Evolutionary conservation across 2,888 invertebrate species (phyloP).

Genomic region (Orthosia incerta): DNA sequence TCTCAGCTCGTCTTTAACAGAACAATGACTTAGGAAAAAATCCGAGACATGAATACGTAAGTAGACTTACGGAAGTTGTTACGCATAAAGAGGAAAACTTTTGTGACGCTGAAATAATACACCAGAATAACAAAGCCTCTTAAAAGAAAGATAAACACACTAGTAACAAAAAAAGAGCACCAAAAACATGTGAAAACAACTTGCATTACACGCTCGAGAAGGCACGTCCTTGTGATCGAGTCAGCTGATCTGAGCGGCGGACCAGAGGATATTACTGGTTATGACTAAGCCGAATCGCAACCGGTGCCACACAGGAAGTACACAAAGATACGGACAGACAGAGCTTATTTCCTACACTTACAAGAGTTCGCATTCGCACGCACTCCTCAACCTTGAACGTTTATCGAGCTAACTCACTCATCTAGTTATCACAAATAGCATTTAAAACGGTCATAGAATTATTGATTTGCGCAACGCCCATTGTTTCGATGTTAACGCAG

Average conservation of each 20-base stretch:
- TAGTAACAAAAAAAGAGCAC: constrained; percentile 48
- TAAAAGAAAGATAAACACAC: constrained; percentile 45
- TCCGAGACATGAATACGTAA: constrained; percentile 41
- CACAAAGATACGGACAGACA: constrained; percentile 63
- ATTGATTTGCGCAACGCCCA: constrained; percentile 50
- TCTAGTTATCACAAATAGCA: constrained; percentile 47
- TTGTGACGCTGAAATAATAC: constrained; percentile 24
- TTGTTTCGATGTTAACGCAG: constrained; percentile 55
- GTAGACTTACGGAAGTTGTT: constrained; percentile 32
- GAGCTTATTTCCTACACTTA: constrained; percentile 79
- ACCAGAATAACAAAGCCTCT: constrained; percentile 7
- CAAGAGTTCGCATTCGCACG: constrained; percentile 75
- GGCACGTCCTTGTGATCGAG: constrained; percentile 72
- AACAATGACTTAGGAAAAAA: constrained; percentile 49
- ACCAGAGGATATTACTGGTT: constrained; percentile 69
- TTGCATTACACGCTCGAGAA: constrained; percentile 72
- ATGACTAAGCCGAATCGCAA: constrained; percentile 65
- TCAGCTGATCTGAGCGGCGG: constrained; percentile 70
- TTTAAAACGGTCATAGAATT: constrained; percentile 44
- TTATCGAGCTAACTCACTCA: constrained; percentile 60
- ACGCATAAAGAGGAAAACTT: constrained; percentile 11
- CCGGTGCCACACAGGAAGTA: constrained; percentile 76
- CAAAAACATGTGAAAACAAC: constrained; percentile 69
- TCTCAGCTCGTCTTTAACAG: constrained; percentile 46
- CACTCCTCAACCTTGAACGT: constrained; percentile 70